A percentile compares a stretch with the other conserved stretches of the same genome.
Conservation (phyloP, 2,888 invertebrate species). For the Cephus spinipes region DNA sequence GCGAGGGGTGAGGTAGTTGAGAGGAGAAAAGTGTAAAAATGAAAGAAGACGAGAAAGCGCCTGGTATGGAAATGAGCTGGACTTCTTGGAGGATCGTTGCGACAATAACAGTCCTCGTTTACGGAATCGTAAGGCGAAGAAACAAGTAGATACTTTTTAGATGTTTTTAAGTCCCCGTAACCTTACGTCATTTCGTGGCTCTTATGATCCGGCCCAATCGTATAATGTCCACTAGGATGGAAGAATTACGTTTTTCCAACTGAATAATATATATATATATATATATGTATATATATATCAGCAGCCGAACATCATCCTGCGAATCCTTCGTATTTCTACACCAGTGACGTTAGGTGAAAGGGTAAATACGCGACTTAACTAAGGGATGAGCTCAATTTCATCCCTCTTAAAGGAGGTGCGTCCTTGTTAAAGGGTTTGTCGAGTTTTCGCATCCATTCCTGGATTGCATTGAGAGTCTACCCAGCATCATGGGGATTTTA, state of each 20-base stretch:
- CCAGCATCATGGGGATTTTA: conserved; percentile 31
- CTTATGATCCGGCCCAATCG: neutral
- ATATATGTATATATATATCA: neutral
- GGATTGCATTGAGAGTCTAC: neutral
- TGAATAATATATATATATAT: neutral
- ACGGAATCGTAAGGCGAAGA: neutral
- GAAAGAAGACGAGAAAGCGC: conserved; percentile 22
- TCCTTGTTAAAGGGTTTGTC: neutral
- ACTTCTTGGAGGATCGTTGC: neutral
- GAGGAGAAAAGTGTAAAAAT: neutral
- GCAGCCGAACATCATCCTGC: neutral
- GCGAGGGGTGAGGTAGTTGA: conserved; percentile 7
- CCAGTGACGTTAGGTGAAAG: neutral
- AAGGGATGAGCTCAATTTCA: neutral
- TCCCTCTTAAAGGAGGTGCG: neutral
- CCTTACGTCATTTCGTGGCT: neutral
- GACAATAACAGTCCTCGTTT: neutral
- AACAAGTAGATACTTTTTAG: neutral
- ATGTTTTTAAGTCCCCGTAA: neutral
- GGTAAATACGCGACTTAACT: neutral
- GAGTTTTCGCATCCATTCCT: neutral
- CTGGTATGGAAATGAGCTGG: conserved; percentile 41
- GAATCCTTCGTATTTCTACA: neutral
- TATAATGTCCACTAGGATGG: neutral
- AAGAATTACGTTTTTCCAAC: neutral